phyloP scores from a whole-genome alignment of 2,888 invertebrate species.

The Cerastis rubricosa region DNA sequence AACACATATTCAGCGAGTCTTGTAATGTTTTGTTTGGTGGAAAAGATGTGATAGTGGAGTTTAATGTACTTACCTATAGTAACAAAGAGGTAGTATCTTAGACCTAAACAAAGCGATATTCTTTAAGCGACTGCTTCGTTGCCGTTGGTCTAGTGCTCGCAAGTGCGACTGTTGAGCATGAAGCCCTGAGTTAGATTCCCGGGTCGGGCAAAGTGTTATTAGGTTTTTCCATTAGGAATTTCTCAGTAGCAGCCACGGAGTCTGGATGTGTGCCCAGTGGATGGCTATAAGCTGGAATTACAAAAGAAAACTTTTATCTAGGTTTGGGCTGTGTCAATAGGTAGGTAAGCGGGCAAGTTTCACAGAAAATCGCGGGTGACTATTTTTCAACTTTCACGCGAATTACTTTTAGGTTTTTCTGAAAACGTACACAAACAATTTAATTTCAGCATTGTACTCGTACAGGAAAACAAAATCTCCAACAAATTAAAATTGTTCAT shows the following conservation, averaged over 20 bases:
- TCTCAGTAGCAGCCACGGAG: too few relatives aligned
- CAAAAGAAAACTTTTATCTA: not conserved
- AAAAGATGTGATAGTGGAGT: not conserved
- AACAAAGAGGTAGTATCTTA: not conserved
- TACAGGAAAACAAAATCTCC: conserved; percentile 7
- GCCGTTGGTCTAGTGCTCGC: too few relatives aligned
- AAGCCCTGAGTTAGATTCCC: too few relatives aligned
- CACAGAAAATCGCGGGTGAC: not conserved
- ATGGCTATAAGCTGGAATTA: too few relatives aligned
- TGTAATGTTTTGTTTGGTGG: conserved; percentile 4
- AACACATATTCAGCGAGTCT: conserved; percentile 34
- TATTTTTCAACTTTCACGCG: not conserved
- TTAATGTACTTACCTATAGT: not conserved
- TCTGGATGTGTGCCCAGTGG: too few relatives aligned
- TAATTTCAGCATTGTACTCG: not conserved
- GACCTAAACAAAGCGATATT: not conserved
- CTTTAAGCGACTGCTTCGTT: too few relatives aligned
- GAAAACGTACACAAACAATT: conserved; percentile 7
- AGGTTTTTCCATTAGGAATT: too few relatives aligned
- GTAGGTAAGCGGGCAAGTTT: not conserved
- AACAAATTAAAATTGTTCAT: conserved; percentile 30
- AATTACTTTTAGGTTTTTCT: too few relatives aligned
- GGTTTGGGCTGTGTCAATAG: not conserved
- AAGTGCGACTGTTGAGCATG: too few relatives aligned
- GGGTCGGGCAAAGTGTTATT: too few relatives aligned